Percentiles rank a stretch among this genome's conserved stretches.
These are phyloP conservation scores for Adelges cooleyi DNA, from an alignment of 1,140 invertebrate genomes.

Conservation along the genomic window DNA sequence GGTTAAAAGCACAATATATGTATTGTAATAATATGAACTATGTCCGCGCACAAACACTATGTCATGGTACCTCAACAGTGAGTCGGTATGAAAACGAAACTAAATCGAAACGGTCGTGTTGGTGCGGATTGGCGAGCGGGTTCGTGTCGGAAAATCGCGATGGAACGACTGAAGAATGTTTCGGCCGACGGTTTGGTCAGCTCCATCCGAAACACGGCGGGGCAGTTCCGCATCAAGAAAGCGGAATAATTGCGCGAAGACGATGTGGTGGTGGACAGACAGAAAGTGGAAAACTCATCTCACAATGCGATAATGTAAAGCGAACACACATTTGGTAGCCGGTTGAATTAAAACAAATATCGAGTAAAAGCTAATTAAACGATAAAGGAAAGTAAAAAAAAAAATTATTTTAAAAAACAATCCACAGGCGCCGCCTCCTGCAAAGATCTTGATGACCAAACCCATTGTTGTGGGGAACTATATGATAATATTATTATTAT, in stretches of 20 bases:
- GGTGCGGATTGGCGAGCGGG: not conserved
- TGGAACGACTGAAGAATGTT: conserved; percentile 21
- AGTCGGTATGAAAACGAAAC: too few relatives aligned
- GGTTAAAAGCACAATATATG: too few relatives aligned
- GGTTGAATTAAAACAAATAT: conserved; percentile 21
- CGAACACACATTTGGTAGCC: not conserved
- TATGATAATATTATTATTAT: too few relatives aligned
- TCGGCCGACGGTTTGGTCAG: conserved; percentile 5
- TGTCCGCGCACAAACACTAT: not conserved
- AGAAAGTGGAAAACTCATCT: conserved; percentile 26
- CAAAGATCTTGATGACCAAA: not conserved
- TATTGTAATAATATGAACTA: too few relatives aligned
- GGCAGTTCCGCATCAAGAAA: conserved; percentile 24
- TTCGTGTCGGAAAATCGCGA: conserved; percentile 17
- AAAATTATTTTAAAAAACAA: too few relatives aligned
- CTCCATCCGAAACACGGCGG: not conserved
- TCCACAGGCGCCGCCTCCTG: not conserved
- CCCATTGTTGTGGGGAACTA: too few relatives aligned
- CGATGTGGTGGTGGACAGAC: conserved; percentile 12
- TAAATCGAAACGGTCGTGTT: too few relatives aligned
- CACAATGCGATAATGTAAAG: not conserved
- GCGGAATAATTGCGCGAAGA: conserved; percentile 15
- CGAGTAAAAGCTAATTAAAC: conserved; percentile 23
- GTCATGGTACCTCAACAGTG: not conserved
- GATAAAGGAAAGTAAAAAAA: conserved; percentile 14